Evolutionary conservation across 2,797 vertebrate species (phyloP), one percentile per base, ranked within the genome.

Genomic region (Tapera naevia): DNA sequence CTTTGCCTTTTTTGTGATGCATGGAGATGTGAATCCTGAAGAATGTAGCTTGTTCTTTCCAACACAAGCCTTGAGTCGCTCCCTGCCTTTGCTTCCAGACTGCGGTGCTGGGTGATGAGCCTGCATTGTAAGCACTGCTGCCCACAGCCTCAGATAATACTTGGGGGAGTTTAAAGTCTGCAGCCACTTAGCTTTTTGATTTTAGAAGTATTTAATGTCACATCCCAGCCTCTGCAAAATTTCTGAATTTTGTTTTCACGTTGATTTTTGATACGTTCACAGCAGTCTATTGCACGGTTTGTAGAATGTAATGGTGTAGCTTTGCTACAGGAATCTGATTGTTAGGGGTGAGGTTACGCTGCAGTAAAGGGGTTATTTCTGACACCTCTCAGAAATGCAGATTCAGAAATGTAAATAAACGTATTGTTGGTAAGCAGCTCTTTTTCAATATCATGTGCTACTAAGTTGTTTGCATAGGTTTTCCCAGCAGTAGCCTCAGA

Each of bases 41-140:
- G 60, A 93, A 82, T 50, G 81, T 22, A 17, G 50, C 62, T 74
- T 69, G 64, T 92, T 94, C 76, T 48, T 95, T 92, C 80, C 87
- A 79, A 19, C 33, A 61, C 57, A 50, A 82, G 64, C 51, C 46
- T 86, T 51, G 17, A n/a, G 13, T 93, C 66, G 13, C 62, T 86
- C 67, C 66, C 43, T 76, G 70, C 75, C 78, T 81, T 86, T 1
- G 0, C 41, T 92, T 92, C 83, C 82, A 88, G 76, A 51, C 92
- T 78, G 43, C 17, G 4, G 80, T 45, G 62, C 78, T 88, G 72
- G 30, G 73, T 74, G 86, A 60, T 51, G 76, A 88, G 80, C 85
- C 78, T 39, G 69, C 64, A 45, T 61, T 93, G 86, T 86, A 33
- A 74, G 80, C 70, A 89, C 72, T 18, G 80, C 89, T 79, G 69